Percentiles rank a stretch among this genome's conserved stretches.
Conservation (phyloP, 2,888 invertebrate species). For the Pyrgus malvae region DNA sequence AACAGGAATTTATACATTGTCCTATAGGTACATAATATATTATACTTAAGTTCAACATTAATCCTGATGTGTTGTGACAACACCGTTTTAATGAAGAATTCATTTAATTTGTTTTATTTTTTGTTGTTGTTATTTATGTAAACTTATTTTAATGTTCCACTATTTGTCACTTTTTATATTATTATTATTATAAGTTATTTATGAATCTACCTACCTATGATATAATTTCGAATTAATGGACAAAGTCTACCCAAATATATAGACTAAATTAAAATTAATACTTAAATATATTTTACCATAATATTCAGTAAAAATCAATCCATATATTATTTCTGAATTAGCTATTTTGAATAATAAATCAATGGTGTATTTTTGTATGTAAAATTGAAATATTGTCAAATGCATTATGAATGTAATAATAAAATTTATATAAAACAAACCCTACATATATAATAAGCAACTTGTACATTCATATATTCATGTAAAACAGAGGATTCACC, state of each 20-base stretch:
- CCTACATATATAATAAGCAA: too few species aligned
- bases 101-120: conserved; percentile 44
- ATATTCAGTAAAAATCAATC: too few species aligned
- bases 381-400: too few species aligned
- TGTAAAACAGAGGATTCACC: too few species aligned
- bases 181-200: conserved; percentile 35
- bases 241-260: conserved; percentile 26
- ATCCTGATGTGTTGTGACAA: conserved; percentile 9
- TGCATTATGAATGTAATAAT: too few species aligned
- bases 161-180: conserved; percentile 35
- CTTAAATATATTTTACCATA: too few species aligned
- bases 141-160: conserved; percentile 43
- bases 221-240: conserved; percentile 27
- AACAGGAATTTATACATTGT: conserved; percentile 28
- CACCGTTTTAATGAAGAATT: conserved; percentile 31
- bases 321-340: too few species aligned
- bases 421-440: too few species aligned
- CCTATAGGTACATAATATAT: conserved; percentile 25
- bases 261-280: conserved; percentile 7
- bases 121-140: conserved; percentile 64
- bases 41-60: not conserved
- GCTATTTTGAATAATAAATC: too few species aligned
- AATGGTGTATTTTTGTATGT: too few species aligned
- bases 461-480: too few species aligned
- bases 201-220: conserved; percentile 29